Conservation (phyloP, 2,113 vertebrate genomes). For the Panurus biarmicus region DNA sequence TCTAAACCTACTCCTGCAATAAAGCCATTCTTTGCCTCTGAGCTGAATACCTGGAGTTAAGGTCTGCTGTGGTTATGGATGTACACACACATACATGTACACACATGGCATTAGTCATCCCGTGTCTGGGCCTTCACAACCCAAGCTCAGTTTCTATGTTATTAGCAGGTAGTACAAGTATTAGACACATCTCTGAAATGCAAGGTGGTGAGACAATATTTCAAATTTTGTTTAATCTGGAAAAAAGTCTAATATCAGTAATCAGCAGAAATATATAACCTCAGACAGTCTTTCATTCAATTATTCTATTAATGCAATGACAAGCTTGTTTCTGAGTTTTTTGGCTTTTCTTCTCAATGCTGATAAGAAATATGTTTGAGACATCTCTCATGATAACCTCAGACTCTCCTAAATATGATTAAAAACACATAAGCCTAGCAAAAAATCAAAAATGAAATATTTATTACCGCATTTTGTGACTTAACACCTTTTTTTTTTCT, state of each 20-base stretch:
- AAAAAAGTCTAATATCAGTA: not conserved
- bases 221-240: not conserved
- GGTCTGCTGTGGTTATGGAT: not conserved
- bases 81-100: not conserved
- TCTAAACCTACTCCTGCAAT: not conserved
- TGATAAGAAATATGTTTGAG: not conserved
- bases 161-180: not conserved
- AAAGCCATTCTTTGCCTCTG: not conserved
- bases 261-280: not conserved
- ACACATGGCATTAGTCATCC: not conserved
- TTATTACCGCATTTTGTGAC: slow-evolving; percentile 99
- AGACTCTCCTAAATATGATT: slow-evolving; percentile 54
- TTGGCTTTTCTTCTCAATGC: not conserved
- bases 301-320: not conserved
- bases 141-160: not conserved
- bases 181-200: not conserved
- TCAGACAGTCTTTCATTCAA: not conserved
- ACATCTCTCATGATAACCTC: not conserved
- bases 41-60: not conserved
- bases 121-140: not conserved
- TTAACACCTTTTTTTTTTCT: slow-evolving; percentile 99
- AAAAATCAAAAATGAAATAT: slow-evolving; percentile 99
- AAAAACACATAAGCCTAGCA: slow-evolving; percentile 94
- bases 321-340: not conserved
- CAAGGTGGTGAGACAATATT: not conserved